Evolutionary conservation across 2,797 vertebrate genomes (phyloP), one percentile per base, ranked within the genome.

Genomic region (Cichlasoma orientale): DNA sequence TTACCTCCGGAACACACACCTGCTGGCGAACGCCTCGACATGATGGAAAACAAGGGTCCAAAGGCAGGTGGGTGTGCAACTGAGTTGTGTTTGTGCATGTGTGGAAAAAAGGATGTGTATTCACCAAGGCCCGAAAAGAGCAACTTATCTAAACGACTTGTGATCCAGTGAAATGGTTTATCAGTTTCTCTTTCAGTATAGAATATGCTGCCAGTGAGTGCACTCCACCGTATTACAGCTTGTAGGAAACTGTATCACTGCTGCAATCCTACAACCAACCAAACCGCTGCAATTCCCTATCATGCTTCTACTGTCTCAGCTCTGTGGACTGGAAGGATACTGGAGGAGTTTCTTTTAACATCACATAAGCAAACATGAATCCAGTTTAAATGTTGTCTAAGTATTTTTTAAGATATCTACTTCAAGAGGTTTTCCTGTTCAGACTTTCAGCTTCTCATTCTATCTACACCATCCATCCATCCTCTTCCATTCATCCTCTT

Each of bases 1-100:
- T 90, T 86, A 83, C 79, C 86, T 83, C 56, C 47, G 70, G 80
- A 91, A 93, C 80, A 85, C 88, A 92, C 90, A 93, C 90, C 89
- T 88, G 89, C 90, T 86, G 89, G 90, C 31, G 68, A 86, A 78
- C 38, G 3, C 29, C 27, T 68, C 78, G 33, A 87, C 86, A 92
- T 47, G 77, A 88, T 74, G 29, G 75, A 86, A 90, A 91, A 89
- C 89, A 88, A 82, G 74, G 61, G 54, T 78, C 82, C 82, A 61
- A 83, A 84, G 77, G 72, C 63, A 79, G 72, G 83, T 74, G 53
- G 31, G 81, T 87, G 80, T 83, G 77, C 80, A 75, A 55, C 72
- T 31, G 79, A 21, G 50, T 59, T 36, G 44, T 74, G 82, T 80
- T 66, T 78, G 71, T 63, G 74, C 23, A 7, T 68, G 41, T 55